Conservation (phyloP, 2,113 vertebrate genomes). For the Plectropomus leopardus region DNA sequence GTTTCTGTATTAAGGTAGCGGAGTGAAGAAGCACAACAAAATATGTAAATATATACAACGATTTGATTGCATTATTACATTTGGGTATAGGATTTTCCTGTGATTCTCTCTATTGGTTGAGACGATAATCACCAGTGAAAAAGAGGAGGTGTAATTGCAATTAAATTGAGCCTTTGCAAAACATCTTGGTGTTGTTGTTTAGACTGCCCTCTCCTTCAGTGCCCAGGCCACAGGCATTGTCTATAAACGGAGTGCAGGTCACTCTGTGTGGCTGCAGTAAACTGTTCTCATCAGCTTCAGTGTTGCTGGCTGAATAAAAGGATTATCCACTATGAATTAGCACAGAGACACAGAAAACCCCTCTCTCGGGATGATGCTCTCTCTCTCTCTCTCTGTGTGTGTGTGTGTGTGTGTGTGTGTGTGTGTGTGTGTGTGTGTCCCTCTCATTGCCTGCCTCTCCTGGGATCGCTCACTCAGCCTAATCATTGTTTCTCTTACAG, state of each 20-base stretch:
- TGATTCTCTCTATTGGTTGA: slow-evolving; percentile 23
- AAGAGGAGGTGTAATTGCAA: slow-evolving; percentile 30
- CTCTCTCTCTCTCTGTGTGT: too few relatives aligned
- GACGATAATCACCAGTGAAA: slow-evolving; percentile 29
- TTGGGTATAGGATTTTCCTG: slow-evolving; percentile 34
- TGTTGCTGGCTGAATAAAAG: slow-evolving; percentile 77
- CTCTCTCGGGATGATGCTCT: slow-evolving; percentile 69
- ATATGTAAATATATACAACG: slow-evolving; percentile 66
- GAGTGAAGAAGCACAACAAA: slow-evolving; percentile 59
- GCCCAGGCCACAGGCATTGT: slow-evolving; percentile 6
- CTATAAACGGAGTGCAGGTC: slow-evolving; percentile 42
- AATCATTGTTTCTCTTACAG: slow-evolving; percentile 90
- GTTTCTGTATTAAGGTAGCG: slow-evolving; percentile 34
- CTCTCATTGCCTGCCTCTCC: slow-evolving; percentile 69
- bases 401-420: slow-evolving; percentile 49
- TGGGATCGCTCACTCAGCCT: slow-evolving; percentile 83
- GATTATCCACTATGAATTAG: slow-evolving; percentile 82
- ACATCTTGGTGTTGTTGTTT: neutral
- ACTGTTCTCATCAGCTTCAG: slow-evolving; percentile 58
- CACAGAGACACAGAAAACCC: slow-evolving; percentile 64
- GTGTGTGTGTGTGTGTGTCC: slow-evolving; percentile 35
- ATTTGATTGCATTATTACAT: slow-evolving; percentile 67
- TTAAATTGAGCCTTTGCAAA: slow-evolving; percentile 17
- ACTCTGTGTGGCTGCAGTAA: slow-evolving; percentile 39
- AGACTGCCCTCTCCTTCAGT: neutral